Evolutionary conservation across 64 coral and sea anemone genomes (phyloP), one percentile per base, ranked within the genome.

Genomic region (Pachyseris speciosa): DNA sequence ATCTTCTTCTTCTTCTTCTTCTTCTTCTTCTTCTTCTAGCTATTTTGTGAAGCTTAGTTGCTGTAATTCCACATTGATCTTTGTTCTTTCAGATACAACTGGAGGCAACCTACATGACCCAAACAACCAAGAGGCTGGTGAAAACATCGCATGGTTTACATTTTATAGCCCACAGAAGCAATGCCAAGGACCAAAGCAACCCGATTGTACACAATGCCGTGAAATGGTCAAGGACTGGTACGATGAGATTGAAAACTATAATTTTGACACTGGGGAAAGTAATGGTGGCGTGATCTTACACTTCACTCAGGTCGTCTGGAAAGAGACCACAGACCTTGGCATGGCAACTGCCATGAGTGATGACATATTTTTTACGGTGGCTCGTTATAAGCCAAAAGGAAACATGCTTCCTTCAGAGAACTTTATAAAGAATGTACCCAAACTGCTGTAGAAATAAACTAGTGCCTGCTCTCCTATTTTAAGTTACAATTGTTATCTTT

Each of bases 151-250:
- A 22, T 89, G 22, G 20, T 64, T 64, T 31, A 15, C 30, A 8
- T 33, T 34, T 9, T 67, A 27, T 7, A 43, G 45, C 5, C 75
- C 87, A 48, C 43, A 39, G 27, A 67, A 67, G 24, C 57, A 89
- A 55, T 94, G 93, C 55, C 72, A 84, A 32, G 87, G 86, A 0
- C 36, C 32, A 13, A 89, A 90, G 45, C 51, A 16, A 27, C 67
- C 78, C 32, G 37, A 33, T 30, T 94, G 93, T 29, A 78, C 84
- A 19, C 86, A 89, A 34, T 94, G 93, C 44, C 93, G 80, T 34
- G 93, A 94, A 74, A 89, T 94, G 52, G 87, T 94, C 1, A 48
- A 74, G 8, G 93, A 94, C 42, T 94, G 93, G 93, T 94, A 95
- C 75, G 50, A 78, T 3, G 88, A 91, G 43, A 72, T 84, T 17